Evolutionary conservation across 2,888 invertebrate species (phyloP).

Genomic region (Melieria crassipennis): DNA sequence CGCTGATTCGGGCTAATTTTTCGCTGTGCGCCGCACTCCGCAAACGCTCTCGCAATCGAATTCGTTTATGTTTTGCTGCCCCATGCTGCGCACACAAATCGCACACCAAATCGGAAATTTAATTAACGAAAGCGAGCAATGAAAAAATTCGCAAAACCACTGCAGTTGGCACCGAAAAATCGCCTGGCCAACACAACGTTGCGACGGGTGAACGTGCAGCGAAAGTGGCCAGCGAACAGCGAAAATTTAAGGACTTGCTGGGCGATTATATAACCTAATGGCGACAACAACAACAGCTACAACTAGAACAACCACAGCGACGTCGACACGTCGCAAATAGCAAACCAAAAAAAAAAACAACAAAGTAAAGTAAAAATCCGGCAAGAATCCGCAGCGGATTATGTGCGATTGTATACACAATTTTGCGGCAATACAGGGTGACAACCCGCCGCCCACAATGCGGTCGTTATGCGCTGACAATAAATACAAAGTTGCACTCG

Average conservation of each 20-base stretch:
- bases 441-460: neutral
- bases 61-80: too few relatives aligned
- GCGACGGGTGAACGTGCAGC: neutral
- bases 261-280: conserved; percentile 28
- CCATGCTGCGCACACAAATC: too few relatives aligned
- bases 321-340: conserved; percentile 21
- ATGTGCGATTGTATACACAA: conserved; percentile 24
- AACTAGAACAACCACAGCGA: neutral
- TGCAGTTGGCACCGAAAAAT: too few relatives aligned
- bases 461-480: too few relatives aligned
- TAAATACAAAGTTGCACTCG: too few relatives aligned
- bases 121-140: too few relatives aligned
- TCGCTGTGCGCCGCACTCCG: too few relatives aligned
- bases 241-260: conserved; percentile 31
- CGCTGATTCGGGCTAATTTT: too few relatives aligned
- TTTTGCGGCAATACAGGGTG: conserved; percentile 23
- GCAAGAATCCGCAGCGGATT: conserved; percentile 5
- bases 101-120: too few relatives aligned
- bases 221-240: neutral
- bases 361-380: conserved; percentile 2
- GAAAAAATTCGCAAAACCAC: too few relatives aligned
- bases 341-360: neutral
- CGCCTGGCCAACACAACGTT: too few relatives aligned
- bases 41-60: too few relatives aligned
- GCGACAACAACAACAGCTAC: neutral